phyloP scores from a whole-genome alignment of 2,888 invertebrate genomes.

The Agrotis segetum region DNA sequence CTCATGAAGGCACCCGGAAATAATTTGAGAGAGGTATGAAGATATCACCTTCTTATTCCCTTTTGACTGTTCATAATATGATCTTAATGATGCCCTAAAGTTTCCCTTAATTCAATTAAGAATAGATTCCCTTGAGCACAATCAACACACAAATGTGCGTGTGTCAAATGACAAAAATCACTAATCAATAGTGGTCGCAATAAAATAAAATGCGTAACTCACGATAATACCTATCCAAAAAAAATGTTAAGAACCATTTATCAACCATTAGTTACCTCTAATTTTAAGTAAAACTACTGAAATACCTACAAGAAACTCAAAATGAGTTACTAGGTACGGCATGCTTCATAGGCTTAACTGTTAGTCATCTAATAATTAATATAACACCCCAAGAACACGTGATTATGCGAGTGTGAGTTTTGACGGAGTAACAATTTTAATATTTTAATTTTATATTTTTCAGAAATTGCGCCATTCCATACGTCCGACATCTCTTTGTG shows the following conservation, averaged over 20 bases:
- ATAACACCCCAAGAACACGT: background rate
- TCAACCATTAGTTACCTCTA: background rate
- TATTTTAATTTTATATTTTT: conserved; percentile 70
- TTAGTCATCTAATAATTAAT: background rate
- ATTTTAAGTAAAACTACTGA: background rate
- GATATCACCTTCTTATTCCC: background rate
- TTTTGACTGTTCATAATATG: too few relatives aligned
- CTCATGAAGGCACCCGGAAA: conserved; percentile 93
- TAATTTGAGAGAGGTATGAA: conserved; percentile 93
- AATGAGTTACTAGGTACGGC: background rate
- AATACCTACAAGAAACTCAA: background rate
- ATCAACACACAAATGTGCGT: conserved; percentile 11
- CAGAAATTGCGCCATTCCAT: conserved; percentile 95
- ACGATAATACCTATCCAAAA: conserved; percentile 22
- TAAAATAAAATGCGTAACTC: conserved; percentile 19
- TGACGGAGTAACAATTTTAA: conserved; percentile 7
- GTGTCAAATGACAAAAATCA: conserved; percentile 7
- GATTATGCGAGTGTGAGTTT: background rate
- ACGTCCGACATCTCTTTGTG: conserved; percentile 93
- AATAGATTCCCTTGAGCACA: conserved; percentile 20
- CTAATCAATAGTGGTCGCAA: conserved; percentile 10
- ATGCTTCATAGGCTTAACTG: background rate
- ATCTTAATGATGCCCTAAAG: background rate
- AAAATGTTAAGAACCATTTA: background rate
- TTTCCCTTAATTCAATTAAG: background rate